A percentile compares a stretch with the other conserved stretches of the same genome.
Conservation (phyloP, 2,888 invertebrate genomes). For the Lordiphosa andalusiaca region DNA sequence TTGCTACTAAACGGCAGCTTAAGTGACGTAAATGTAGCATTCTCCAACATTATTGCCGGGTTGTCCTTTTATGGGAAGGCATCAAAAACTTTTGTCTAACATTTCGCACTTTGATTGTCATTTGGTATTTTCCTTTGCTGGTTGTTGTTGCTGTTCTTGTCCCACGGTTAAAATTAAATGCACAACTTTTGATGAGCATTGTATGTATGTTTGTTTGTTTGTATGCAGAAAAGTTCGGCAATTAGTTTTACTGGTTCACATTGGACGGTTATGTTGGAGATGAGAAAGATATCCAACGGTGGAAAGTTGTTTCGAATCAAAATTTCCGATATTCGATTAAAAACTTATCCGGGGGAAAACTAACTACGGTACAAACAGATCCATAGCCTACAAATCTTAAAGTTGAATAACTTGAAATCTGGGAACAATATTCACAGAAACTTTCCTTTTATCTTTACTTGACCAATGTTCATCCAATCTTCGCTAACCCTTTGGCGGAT, state of each 20-base stretch:
- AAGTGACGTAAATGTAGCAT: conserved; percentile 69
- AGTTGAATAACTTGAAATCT: no score
- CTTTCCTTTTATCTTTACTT: no score
- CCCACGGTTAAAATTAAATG: conserved; percentile 45
- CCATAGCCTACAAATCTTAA: no score
- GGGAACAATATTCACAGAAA: no score
- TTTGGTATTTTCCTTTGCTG: conserved; percentile 17
- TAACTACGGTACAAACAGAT: no score
- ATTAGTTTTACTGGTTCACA: conserved; percentile 1
- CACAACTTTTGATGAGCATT: conserved; percentile 27
- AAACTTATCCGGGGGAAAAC: no score
- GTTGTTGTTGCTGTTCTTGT: conserved; percentile 8
- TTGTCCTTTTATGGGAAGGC: conserved; percentile 29
- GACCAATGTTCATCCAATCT: no score
- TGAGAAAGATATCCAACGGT: no score
- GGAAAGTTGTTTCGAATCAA: no score
- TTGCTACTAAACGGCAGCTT: conserved; percentile 60
- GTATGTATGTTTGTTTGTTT: not conserved
- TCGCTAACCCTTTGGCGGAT: no score
- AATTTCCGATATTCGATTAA: no score
- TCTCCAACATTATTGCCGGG: conserved; percentile 39
- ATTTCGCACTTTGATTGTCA: conserved; percentile 62
- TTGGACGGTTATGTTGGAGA: no score
- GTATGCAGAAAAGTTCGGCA: not conserved
- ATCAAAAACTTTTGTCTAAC: conserved; percentile 49